phyloP scores from a whole-genome alignment of 1,140 invertebrate species.

The Drosophila nigrodunni region DNA sequence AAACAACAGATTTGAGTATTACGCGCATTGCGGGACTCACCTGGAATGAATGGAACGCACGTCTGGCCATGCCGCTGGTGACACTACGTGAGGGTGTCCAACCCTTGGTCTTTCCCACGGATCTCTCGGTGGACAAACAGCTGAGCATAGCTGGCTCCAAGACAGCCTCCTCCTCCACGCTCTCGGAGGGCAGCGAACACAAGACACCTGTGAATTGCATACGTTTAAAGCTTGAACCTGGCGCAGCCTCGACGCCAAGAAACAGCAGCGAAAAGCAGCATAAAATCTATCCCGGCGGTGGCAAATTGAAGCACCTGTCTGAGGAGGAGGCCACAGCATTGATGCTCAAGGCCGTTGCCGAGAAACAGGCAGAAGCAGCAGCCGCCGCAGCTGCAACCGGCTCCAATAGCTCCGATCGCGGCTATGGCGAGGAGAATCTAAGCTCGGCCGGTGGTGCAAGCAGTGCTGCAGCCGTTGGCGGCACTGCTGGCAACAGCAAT shows the following conservation, averaged over 20 bases:
- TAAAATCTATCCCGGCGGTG: constrained; percentile 46
- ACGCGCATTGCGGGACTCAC: constrained; percentile 88
- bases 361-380: constrained; percentile 61
- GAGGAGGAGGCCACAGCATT: constrained; percentile 77
- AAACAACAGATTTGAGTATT: constrained; percentile 88
- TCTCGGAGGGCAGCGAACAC: constrained; percentile 35
- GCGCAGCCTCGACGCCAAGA: constrained; percentile 58
- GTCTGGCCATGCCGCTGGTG: constrained; percentile 86
- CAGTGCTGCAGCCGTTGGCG: constrained; percentile 12
- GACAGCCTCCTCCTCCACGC: constrained; percentile 3
- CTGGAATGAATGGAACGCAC: constrained; percentile 88
- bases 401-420: constrained; percentile 60
- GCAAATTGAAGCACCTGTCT: constrained; percentile 70
- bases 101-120: constrained; percentile 81
- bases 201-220: constrained; percentile 53
- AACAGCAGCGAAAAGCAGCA: constrained; percentile 61
- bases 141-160: constrained; percentile 32
- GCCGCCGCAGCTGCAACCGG: neutral
- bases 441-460: constrained; percentile 24
- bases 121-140: constrained; percentile 76
- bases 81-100: constrained; percentile 84
- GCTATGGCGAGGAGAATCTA: constrained; percentile 68
- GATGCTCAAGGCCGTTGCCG: constrained; percentile 76
- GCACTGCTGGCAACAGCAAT: constrained; percentile 52
- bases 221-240: constrained; percentile 55